Conservation (phyloP, 2,797 vertebrate species). For the Argyrosomus regius region DNA sequence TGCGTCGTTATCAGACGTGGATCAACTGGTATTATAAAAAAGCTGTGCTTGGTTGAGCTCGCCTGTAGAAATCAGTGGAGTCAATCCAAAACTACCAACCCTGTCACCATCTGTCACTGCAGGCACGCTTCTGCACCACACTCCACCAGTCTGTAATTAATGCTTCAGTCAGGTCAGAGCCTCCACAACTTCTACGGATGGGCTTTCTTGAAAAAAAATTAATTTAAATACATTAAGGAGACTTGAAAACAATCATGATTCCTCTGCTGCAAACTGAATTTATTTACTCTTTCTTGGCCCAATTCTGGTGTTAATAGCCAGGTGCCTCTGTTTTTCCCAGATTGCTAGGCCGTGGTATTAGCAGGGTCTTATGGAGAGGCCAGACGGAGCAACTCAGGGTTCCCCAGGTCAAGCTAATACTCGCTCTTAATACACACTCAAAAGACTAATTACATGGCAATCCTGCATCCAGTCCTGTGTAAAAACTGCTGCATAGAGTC, state of each 20-base stretch:
- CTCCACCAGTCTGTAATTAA: slow-evolving; percentile 40
- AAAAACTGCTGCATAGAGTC: slow-evolving; percentile 31
- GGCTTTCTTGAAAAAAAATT: not conserved
- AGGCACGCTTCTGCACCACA: slow-evolving; percentile 47
- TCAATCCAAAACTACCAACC: slow-evolving; percentile 57
- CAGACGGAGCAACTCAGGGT: slow-evolving; percentile 69
- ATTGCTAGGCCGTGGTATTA: slow-evolving; percentile 64
- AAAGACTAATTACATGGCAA: slow-evolving; percentile 56
- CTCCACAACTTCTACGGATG: slow-evolving; percentile 39
- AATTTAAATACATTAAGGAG: slow-evolving; percentile 12
- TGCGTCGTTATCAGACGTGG: slow-evolving; percentile 45
- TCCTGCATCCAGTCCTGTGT: slow-evolving; percentile 35
- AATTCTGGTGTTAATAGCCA: slow-evolving; percentile 31
- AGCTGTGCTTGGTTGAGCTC: slow-evolving; percentile 40
- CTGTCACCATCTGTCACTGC: slow-evolving; percentile 72
- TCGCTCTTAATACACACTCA: slow-evolving; percentile 54
- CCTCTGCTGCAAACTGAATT: slow-evolving; percentile 13
- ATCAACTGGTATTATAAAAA: slow-evolving; percentile 58
- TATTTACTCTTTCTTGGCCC: not conserved
- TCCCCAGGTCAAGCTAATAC: slow-evolving; percentile 69
- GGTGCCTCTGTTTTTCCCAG: slow-evolving; percentile 39
- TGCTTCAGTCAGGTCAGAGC: slow-evolving; percentile 38
- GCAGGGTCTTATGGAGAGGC: slow-evolving; percentile 63
- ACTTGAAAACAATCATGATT: not conserved
- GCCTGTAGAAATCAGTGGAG: slow-evolving; percentile 54